Conservation (phyloP, 1,140 invertebrate genomes). For the Drosophila sechellia region DNA sequence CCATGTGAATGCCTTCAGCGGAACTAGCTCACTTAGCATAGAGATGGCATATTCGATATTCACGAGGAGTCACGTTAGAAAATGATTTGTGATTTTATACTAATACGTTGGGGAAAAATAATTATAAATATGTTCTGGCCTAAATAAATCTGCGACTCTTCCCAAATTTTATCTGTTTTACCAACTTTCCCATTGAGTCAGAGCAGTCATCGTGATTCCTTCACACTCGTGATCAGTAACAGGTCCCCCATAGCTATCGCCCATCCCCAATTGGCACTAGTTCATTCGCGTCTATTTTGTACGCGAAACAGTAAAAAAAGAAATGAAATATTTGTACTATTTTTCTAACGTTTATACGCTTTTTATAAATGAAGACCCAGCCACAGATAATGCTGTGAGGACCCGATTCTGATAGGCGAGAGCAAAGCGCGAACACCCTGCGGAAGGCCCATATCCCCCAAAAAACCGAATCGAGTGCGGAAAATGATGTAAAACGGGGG, state of each 20-base stretch:
- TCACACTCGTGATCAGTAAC: conserved; percentile 32
- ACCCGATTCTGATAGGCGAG: conserved; percentile 33
- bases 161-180: background rate
- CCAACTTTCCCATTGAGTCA: background rate
- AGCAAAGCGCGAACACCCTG: conserved; percentile 32
- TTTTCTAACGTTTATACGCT: conserved; percentile 65
- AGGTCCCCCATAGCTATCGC: conserved; percentile 19
- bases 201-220: background rate
- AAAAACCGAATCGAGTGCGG: conserved; percentile 48
- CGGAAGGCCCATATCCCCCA: conserved; percentile 33
- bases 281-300: conserved; percentile 70
- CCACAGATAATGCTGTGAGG: conserved; percentile 65
- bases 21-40: conserved; percentile 2
- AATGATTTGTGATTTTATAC: background rate
- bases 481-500: conserved; percentile 65
- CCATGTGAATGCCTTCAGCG: background rate
- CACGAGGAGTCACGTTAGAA: background rate
- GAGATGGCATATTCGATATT: background rate
- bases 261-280: conserved; percentile 49
- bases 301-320: conserved; percentile 72
- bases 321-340: conserved; percentile 75
- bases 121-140: background rate
- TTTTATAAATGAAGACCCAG: conserved; percentile 77
- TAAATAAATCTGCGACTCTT: too few relatives aligned
- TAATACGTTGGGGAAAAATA: background rate